Base-by-base conservation (phyloP, 2,113 vertebrate genomes). In the Podocnemis expansa region DNA sequence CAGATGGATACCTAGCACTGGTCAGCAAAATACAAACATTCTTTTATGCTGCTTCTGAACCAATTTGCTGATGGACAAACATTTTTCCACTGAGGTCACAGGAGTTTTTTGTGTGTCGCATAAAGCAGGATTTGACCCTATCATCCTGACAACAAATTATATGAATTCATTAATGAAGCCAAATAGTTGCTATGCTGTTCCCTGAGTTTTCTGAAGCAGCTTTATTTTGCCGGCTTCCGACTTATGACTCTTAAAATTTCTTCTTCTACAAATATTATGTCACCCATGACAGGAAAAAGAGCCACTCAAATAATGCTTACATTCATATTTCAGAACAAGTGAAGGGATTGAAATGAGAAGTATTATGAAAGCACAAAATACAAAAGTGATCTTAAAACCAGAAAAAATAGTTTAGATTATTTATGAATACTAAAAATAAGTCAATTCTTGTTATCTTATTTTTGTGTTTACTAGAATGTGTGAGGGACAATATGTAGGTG, bases 211-310 rank as follows among this genome's bases (percentile, higher is more conserved):
- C 8, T 45, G 63, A 47, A 91, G 67, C 67, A 60, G 90, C 58
- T 91, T 51, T 67, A 38, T 78, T 91, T 93, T 88, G n/a, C 78
- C 81, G 95, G 85, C 92, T 73, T 95, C 89, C 91, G 83, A 31
- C 41, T 51, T 84, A 10, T 21, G 34, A 45, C 60, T 47, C 29
- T 78, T 63, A 5, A 78, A 60, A 84, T 88, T 89, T 82, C 49
- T 6, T 58, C 12, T 34, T 22, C 10, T 6, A 34, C n/a, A 60
- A 92, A 63, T 16, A 79, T 29, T 9, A 41, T n/a, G 21, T 70
- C 38, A 21, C 21, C n/a, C 21, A 31, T 73, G 21, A 41, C 17
- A 73, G 38, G 9, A 73, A 73, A 70, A 73, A 38, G 63, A 70
- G 9, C 63, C n/a, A 70, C 38, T 73, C n/a, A 29, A 78, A 81